Conservation (phyloP, 2,888 invertebrate species). For the Rhodophaea formosa region DNA sequence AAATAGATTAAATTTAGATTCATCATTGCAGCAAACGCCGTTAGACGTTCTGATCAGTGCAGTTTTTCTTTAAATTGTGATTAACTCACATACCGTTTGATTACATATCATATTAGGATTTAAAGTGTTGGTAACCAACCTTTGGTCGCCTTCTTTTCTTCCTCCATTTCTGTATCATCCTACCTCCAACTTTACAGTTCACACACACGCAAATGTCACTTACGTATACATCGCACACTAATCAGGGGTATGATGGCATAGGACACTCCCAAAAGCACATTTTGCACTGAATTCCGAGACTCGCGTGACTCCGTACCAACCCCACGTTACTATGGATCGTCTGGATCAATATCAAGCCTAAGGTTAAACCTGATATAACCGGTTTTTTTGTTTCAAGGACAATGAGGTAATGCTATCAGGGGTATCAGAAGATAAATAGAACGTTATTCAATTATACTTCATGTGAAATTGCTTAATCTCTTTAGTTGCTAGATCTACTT, state of each 20-base stretch:
- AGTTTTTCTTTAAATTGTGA: neutral
- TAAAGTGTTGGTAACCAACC: neutral
- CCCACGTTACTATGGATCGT: slow-evolving; percentile 43
- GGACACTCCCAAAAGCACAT: slow-evolving; percentile 52
- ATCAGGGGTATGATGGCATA: slow-evolving; percentile 7
- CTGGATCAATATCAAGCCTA: slow-evolving; percentile 54
- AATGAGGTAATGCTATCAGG: slow-evolving; percentile 19
- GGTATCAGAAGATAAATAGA: neutral
- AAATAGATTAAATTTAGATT: too few relatives aligned
- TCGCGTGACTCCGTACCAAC: slow-evolving; percentile 60
- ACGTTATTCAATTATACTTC: neutral
- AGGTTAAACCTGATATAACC: slow-evolving; percentile 34
- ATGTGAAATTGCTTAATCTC: neutral
- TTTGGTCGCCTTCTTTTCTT: slow-evolving; percentile 34
- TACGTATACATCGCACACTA: slow-evolving; percentile 10
- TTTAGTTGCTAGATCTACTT: neutral
- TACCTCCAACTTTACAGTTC: slow-evolving; percentile 7
- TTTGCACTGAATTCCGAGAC: slow-evolving; percentile 43
- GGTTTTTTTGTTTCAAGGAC: slow-evolving; percentile 49
- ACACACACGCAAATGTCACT: slow-evolving; percentile 23
- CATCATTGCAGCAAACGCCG: too few relatives aligned
- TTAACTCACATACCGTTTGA: neutral
- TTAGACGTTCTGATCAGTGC: too few relatives aligned
- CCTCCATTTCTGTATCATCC: slow-evolving; percentile 38
- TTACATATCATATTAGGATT: neutral